Evolutionary conservation across 2,113 vertebrate genomes (phyloP), one percentile per base, ranked within the genome.

Genomic region (Gymnobelideus leadbeateri): DNA sequence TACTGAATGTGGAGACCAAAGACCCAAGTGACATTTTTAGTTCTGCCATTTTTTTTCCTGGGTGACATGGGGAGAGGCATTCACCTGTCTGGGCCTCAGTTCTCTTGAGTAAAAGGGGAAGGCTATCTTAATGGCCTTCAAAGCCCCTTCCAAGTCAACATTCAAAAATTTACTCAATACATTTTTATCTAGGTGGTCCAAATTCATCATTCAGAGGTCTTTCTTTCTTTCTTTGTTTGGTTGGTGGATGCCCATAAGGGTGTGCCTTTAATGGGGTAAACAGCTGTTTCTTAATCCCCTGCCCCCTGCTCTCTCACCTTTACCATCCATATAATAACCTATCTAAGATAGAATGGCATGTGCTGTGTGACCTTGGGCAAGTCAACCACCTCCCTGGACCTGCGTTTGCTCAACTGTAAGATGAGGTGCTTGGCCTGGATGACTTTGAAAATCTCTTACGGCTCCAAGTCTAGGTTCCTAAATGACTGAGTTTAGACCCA

Each of bases 201-300:
- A 23, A 99, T 98, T 99, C 98, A 98, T 98, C 98, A 97, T 95
- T 95, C 28, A 93, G 61, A 97, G 49, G 92, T 95, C 92, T 89
- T 93, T n/a, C n/a, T n/a, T 92, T 55, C 93, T 90, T 26, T 26
- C 28, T 57, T 12, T 14, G 31, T 10, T 1, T 14, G 12, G 97
- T 96, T 89, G 89, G 96, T 97, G 97, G 96, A 97, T 95, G 94
- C 31, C 96, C 96, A 95, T 97, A 92, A 1, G 96, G 96, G 95
- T 0, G 46, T 0, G 89, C 1, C 46, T 91, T 1, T 8, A 24
- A 89, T 90, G 52, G 54, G 50, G 92, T 93, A 46, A 8, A 91
- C 0, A 10, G 84, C 94, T 1, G 37, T 57, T 28, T 14, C 5
- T 89, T 54, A 37, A 21, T n/a, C 93, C 96, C 93, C 97, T 0